Evolutionary conservation across 2,888 invertebrate genomes (phyloP).

Genomic region (Xiphydria camelus): DNA sequence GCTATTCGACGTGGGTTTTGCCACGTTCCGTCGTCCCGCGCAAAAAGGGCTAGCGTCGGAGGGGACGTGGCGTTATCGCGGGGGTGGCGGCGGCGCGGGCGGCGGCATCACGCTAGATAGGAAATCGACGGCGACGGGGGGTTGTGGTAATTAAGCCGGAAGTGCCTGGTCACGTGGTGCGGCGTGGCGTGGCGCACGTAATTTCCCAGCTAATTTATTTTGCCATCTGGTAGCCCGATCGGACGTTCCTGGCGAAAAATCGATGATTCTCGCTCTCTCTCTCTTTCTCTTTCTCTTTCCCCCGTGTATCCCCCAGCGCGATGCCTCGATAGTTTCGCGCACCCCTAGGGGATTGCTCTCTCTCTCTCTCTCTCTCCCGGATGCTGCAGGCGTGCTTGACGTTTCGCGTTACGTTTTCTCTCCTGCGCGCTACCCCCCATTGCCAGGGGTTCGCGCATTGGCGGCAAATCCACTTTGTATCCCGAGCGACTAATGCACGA

Average conservation of each 20-base stretch:
- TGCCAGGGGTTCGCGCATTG: too few species aligned
- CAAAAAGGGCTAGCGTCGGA: too few species aligned
- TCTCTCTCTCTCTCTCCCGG: too few species aligned
- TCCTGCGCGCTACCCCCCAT: too few species aligned
- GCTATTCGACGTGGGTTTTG: too few species aligned
- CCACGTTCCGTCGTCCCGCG: too few species aligned
- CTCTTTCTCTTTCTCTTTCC: slow-evolving; percentile 8
- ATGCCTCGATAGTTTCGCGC: background rate
- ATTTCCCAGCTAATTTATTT: slow-evolving; percentile 26
- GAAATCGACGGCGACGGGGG: slow-evolving; percentile 7
- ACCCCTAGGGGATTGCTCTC: background rate
- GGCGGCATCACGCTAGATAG: too few species aligned
- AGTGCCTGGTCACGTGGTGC: slow-evolving; percentile 7
- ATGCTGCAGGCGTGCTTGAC: slow-evolving; percentile 1
- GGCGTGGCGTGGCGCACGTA: background rate
- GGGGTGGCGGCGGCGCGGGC: too few species aligned
- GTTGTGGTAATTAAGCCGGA: slow-evolving; percentile 21
- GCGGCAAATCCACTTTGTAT: too few species aligned
- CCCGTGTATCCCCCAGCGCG: slow-evolving; percentile 7
- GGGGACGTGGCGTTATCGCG: too few species aligned
- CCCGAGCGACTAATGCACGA: too few species aligned
- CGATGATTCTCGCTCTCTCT: slow-evolving; percentile 1
- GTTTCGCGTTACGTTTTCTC: too few species aligned
- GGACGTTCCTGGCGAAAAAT: slow-evolving; percentile 1
- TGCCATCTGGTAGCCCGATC: slow-evolving; percentile 21